Conservation (phyloP, 2,797 vertebrate genomes). For the Spheniscus humboldti region DNA sequence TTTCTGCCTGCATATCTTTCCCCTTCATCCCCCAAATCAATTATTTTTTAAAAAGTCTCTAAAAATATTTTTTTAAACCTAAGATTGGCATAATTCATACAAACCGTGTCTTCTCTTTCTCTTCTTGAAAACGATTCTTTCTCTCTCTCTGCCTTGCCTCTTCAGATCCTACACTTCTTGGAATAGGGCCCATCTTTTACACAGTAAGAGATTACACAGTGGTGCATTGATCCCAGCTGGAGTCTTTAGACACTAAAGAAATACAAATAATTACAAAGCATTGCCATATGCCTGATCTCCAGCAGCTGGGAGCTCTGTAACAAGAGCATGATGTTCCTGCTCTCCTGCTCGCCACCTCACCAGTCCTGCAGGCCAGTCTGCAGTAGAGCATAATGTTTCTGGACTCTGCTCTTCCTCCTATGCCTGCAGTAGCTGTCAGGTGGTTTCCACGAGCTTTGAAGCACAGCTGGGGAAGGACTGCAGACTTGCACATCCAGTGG, state of each 20-base stretch:
- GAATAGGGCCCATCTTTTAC: background rate
- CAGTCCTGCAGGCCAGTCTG: background rate
- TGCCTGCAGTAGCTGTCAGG: background rate
- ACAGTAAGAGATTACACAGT: background rate
- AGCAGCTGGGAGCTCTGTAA: background rate
- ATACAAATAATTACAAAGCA: constrained; percentile 7
- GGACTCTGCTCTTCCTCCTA: background rate
- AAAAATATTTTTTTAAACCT: background rate
- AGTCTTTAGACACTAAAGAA: background rate
- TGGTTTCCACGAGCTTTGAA: background rate
- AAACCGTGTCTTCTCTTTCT: background rate
- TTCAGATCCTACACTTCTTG: background rate
- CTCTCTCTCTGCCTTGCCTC: background rate
- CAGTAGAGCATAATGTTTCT: background rate
- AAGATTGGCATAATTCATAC: background rate
- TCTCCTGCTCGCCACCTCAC: background rate
- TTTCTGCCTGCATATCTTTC: background rate
- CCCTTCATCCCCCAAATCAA: background rate
- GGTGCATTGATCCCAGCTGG: background rate
- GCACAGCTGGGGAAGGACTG: background rate
- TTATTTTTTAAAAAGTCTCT: background rate
- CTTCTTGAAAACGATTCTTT: background rate
- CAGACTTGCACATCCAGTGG: background rate
- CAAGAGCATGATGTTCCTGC: background rate
- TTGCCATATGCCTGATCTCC: background rate